Percentiles rank a stretch among this genome's conserved stretches.
These are phyloP conservation scores for Benthosema pterotum DNA, from an alignment of 2,797 vertebrate genomes.

Conservation along the genomic window DNA sequence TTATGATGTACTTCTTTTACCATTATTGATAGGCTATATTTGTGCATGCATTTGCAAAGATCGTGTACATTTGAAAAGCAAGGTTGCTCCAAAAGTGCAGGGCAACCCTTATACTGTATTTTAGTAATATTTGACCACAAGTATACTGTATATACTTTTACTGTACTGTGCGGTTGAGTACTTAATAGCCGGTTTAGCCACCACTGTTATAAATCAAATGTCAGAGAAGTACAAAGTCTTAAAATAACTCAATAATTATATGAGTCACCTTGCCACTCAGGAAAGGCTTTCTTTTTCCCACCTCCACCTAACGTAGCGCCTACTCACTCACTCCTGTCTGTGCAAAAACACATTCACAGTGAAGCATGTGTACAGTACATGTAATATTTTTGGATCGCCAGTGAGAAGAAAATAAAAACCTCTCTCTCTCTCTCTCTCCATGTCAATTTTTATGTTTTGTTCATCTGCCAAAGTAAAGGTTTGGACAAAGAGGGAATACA, in stretches of 20 bases:
- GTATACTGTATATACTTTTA: too few species aligned
- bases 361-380: slow-evolving; percentile 59
- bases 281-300: slow-evolving; percentile 61
- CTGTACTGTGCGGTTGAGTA: slow-evolving; percentile 10
- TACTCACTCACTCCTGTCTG: slow-evolving; percentile 57
- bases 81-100: slow-evolving; percentile 24
- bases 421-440: too few species aligned
- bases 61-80: too few species aligned
- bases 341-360: slow-evolving; percentile 62
- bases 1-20: too few species aligned
- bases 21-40: too few species aligned
- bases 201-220: slow-evolving; percentile 64
- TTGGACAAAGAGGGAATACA: slow-evolving; percentile 71
- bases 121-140: too few species aligned
- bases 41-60: too few species aligned
- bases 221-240: slow-evolving; percentile 58
- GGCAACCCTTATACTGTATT: too few species aligned
- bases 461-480: slow-evolving; percentile 80
- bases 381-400: slow-evolving; percentile 76
- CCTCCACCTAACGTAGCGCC: slow-evolving; percentile 30
- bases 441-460: slow-evolving; percentile 74
- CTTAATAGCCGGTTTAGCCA: too few species aligned
- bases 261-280: slow-evolving; percentile 76
- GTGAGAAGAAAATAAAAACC: slow-evolving; percentile 40
- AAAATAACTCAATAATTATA: slow-evolving; percentile 77